phyloP scores from a whole-genome alignment of 2,113 vertebrate species.

The Dicentrarchus labrax region DNA sequence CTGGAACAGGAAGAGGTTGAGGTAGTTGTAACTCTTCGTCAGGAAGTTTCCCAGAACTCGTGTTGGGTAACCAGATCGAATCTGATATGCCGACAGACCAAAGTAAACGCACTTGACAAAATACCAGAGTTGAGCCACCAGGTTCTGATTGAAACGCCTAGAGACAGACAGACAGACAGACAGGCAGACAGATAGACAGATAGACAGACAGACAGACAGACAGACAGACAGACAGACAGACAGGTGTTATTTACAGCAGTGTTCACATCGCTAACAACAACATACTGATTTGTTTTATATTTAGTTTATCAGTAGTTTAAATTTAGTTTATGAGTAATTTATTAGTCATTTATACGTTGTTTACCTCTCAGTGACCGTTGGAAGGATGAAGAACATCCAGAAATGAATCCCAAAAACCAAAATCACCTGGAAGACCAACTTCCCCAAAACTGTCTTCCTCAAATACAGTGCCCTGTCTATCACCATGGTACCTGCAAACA shows the following conservation, averaged over 20 bases:
- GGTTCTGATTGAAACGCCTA: constrained; percentile 66
- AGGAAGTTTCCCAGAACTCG: constrained; percentile 67
- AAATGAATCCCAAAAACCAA: constrained; percentile 73
- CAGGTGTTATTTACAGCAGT: not conserved
- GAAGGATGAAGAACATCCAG: constrained; percentile 74
- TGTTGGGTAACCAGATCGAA: constrained; percentile 65
- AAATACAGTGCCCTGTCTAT: constrained; percentile 71
- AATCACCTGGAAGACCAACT: constrained; percentile 69
- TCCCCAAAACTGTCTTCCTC: constrained; percentile 71
- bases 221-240: not conserved
- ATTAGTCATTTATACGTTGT: not conserved
- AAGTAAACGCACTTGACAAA: constrained; percentile 71
- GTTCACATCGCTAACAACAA: not conserved
- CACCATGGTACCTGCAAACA: constrained; percentile 69
- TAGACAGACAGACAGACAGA: not conserved
- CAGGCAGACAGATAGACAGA: no score
- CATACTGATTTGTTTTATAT: not conserved
- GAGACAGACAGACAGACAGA: constrained; percentile 1
- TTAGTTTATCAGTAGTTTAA: not conserved
- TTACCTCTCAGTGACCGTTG: constrained; percentile 69
- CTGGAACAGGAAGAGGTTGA: constrained; percentile 70
- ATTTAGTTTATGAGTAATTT: no score
- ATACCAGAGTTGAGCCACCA: constrained; percentile 71
- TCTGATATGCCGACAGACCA: constrained; percentile 67
- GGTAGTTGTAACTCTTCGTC: constrained; percentile 69